Base-by-base conservation (phyloP, 2,113 vertebrate genomes). In the Caranx ignobilis region DNA sequence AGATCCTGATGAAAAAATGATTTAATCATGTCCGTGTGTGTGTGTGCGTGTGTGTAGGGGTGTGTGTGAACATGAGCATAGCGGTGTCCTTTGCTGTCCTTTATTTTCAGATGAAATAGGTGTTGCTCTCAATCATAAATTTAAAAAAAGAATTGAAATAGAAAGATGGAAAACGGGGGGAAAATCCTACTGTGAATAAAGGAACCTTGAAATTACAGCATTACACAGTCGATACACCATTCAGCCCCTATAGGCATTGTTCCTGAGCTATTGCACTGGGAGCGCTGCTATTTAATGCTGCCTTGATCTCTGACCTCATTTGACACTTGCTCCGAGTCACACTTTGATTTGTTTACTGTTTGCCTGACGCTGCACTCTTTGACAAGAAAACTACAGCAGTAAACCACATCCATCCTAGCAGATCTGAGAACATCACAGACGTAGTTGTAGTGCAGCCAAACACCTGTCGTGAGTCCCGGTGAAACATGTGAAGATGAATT, bases 41-140 rank as follows among this genome's bases (percentile, higher is more conserved):
- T 37, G 57, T 52, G 47, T 34, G 64, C 54, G 47, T n/a, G 26
- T 41, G 37, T 47, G 21, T 43, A 55, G 16, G 5, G 50, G 52
- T 57, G 48, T 56, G 16, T 21, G 57, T 15, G 56, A 41, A 68
- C 39, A 18, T 6, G 74, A 37, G 59, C 50, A 6, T 31, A 35
- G 32, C 0, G 0, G 37, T 81, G 75, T 75, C 70, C 66, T 81
- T 85, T 37, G 37, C 61, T 41, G 48, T 70, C 75, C 77, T 85
- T 88, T 62, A 55, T 77, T 87, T 81, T 77, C 66, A 74, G 80
- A 68, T 84, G n/a, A 86, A 84, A 83, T 78, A 61, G 47, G 32
- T 64, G 34, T 71, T 77, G 26, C 39, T 79, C 26, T 87, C 35
- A 64, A 77, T 79, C 65, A 16, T 77, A 71, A 56, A 83, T 82